These are phyloP conservation scores for Globicephala melas DNA, from an alignment of 2,113 vertebrate species.

Conservation along the genomic window DNA sequence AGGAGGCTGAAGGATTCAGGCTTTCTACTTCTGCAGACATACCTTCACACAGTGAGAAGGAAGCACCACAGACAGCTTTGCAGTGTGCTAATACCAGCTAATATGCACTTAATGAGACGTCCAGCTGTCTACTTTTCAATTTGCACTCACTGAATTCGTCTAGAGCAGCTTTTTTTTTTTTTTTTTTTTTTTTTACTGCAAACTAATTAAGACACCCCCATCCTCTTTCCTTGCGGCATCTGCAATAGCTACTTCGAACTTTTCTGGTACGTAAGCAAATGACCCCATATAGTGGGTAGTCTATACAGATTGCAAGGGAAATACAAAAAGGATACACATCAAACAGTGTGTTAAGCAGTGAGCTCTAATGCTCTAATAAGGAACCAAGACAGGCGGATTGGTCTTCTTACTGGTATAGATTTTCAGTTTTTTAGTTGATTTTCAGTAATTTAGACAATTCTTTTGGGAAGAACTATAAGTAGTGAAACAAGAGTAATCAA, in stretches of 20 bases:
- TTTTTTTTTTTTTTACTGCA: neutral
- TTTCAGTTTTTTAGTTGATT: neutral
- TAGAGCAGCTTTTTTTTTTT: neutral
- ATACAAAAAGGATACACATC: neutral
- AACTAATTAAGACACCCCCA: constrained; percentile 40
- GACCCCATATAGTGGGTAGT: neutral
- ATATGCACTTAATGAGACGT: constrained; percentile 48
- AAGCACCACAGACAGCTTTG: neutral
- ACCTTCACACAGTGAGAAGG: neutral
- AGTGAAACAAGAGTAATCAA: neutral
- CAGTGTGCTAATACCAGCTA: constrained; percentile 17
- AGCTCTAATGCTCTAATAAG: constrained; percentile 4
- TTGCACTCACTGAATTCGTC: constrained; percentile 40
- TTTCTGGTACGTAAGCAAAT: neutral
- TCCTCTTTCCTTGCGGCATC: constrained; percentile 42
- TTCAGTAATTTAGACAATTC: neutral
- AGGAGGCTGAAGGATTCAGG: neutral
- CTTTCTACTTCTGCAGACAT: neutral
- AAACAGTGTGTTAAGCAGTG: neutral
- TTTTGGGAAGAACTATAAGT: neutral
- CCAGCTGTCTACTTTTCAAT: constrained; percentile 52
- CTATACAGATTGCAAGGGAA: neutral
- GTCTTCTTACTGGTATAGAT: neutral
- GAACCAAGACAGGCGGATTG: neutral
- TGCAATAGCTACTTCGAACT: neutral